Evolutionary conservation across 2,797 vertebrate genomes (phyloP).

Genomic region (Clarias platycephalus): DNA sequence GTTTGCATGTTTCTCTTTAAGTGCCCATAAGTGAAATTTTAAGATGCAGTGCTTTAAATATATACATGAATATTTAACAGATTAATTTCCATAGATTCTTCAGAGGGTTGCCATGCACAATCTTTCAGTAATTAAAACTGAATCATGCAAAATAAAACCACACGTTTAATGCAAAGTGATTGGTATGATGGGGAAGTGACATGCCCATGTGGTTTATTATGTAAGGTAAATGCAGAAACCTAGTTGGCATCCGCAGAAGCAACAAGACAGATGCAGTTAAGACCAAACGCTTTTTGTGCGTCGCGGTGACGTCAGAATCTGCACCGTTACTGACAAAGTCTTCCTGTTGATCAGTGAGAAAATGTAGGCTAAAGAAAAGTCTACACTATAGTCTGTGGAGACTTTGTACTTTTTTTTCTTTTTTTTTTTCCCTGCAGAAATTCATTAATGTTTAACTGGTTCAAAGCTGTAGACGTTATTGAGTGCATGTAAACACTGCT

Average conservation of each 20-base stretch:
- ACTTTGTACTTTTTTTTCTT: background rate
- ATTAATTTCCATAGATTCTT: background rate
- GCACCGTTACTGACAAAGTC: background rate
- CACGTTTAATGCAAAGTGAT: background rate
- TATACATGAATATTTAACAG: background rate
- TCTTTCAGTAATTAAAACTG: background rate
- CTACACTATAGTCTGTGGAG: background rate
- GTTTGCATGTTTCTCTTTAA: background rate
- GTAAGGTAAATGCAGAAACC: background rate
- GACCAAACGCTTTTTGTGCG: background rate
- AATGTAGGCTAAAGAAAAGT: background rate
- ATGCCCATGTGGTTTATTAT: background rate
- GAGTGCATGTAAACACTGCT: background rate
- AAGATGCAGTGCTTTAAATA: background rate
- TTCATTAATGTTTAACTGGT: background rate
- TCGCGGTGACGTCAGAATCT: background rate
- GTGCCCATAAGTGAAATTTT: background rate
- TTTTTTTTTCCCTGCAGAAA: background rate
- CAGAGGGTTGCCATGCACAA: background rate
- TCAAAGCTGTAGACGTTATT: background rate
- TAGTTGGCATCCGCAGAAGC: background rate
- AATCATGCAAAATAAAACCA: background rate
- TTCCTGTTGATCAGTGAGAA: background rate
- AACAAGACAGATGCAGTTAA: background rate
- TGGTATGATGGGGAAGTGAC: background rate